Evolutionary conservation across 2,113 vertebrate genomes (phyloP).

Genomic region (Halichoerus grypus): DNA sequence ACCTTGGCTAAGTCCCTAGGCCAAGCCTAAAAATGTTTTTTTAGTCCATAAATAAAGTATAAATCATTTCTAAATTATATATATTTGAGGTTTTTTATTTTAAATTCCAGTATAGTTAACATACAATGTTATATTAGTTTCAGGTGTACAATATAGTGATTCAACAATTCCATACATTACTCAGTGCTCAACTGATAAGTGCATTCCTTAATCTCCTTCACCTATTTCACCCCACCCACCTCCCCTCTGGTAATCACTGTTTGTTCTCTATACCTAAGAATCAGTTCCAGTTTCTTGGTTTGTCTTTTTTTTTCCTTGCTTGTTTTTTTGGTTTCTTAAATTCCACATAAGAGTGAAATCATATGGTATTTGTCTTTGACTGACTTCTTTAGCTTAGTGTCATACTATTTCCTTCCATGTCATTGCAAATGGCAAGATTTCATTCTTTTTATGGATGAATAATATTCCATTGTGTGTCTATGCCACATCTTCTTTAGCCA

Average conservation of each 20-base stretch:
- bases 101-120: not conserved
- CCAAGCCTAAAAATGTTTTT: not conserved
- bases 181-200: not conserved
- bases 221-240: not conserved
- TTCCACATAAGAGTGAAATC: not conserved
- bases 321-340: not conserved
- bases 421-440: not conserved
- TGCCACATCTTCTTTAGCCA: not conserved
- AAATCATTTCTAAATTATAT: not conserved
- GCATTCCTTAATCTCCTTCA: not conserved
- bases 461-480: not conserved
- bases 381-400: not conserved
- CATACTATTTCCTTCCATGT: not conserved
- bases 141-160: not conserved
- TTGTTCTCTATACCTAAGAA: not conserved
- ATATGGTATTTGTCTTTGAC: not conserved
- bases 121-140: not conserved
- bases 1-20: not conserved
- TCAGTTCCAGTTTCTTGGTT: not conserved
- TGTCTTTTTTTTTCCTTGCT: not conserved
- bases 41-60: not conserved
- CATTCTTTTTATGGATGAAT: not conserved
- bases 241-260: not conserved
- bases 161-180: not conserved
- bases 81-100: not conserved